phyloP scores from a whole-genome alignment of 2,113 vertebrate genomes.

The Salminus brasiliensis region DNA sequence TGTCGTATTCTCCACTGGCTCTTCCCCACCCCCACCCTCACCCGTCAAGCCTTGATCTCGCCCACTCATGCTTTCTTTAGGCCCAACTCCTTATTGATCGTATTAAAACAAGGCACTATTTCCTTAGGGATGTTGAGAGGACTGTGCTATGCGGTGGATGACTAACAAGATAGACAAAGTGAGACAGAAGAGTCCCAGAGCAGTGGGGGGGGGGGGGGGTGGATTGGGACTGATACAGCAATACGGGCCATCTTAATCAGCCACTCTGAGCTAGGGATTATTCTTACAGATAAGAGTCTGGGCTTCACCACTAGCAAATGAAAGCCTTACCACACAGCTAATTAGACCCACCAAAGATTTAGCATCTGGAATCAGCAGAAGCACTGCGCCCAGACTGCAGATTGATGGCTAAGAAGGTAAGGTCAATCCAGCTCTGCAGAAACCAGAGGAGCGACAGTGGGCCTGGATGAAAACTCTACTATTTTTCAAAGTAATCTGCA shows the following conservation, averaged over 20 bases:
- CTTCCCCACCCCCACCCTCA: neutral
- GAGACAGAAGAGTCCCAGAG: neutral
- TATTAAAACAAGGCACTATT: conserved; percentile 31
- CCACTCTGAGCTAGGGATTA: conserved; percentile 25
- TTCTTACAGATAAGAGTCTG: conserved; percentile 20
- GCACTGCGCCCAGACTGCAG: neutral
- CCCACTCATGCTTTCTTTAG: neutral
- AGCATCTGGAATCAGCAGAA: neutral
- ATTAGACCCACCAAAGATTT: conserved; percentile 3
- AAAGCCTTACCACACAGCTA: neutral
- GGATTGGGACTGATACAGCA: conserved; percentile 1
- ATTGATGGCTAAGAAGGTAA: neutral
- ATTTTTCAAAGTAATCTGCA: too few relatives aligned
- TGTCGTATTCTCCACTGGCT: neutral
- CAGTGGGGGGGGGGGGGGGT: neutral
- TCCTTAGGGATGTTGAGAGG: neutral
- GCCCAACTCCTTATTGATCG: conserved; percentile 24
- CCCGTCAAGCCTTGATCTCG: neutral
- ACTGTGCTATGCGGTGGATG: neutral
- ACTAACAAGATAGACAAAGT: conserved; percentile 4
- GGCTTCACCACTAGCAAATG: neutral
- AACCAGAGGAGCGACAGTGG: neutral
- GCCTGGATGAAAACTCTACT: too few relatives aligned
- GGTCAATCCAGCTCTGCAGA: neutral
- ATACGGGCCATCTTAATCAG: neutral